These are phyloP conservation scores for Cygnus buccinator DNA, from an alignment of 2,113 vertebrate species.

Conservation along the genomic window DNA sequence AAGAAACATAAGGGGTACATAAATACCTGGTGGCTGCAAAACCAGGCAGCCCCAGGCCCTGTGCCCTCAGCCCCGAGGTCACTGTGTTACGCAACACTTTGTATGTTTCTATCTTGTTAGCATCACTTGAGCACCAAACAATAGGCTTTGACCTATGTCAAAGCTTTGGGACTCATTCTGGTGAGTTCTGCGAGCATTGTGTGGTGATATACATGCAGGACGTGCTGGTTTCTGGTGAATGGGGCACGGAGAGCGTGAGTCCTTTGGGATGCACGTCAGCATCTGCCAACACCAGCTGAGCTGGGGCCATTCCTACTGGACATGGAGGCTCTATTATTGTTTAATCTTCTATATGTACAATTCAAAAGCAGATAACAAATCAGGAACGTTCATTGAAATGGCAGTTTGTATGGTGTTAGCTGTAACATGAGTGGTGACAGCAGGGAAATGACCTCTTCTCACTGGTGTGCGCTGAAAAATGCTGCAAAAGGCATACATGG, in stretches of 20 bases:
- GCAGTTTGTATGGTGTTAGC: accelerated
- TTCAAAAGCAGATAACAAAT: neutral
- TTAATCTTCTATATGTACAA: neutral
- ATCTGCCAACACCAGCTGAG: neutral
- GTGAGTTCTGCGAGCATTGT: neutral
- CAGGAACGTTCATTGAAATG: neutral
- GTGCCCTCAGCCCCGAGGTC: no score
- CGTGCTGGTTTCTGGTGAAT: accelerated
- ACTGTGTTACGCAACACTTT: accelerated
- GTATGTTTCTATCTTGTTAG: accelerated
- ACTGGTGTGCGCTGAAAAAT: neutral
- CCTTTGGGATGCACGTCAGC: neutral
- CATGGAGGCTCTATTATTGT: neutral
- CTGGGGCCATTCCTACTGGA: neutral
- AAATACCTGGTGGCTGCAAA: neutral
- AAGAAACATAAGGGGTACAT: no score
- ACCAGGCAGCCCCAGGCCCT: neutral
- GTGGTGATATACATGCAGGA: accelerated
- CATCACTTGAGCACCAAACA: neutral
- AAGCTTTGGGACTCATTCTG: neutral
- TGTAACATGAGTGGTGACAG: neutral
- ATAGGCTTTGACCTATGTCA: neutral
- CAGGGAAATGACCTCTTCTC: neutral
- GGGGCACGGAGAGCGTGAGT: accelerated
- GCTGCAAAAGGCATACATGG: neutral